These are phyloP conservation scores for Aphodius granarius DNA, from an alignment of 2,888 invertebrate genomes.

Conservation along the genomic window DNA sequence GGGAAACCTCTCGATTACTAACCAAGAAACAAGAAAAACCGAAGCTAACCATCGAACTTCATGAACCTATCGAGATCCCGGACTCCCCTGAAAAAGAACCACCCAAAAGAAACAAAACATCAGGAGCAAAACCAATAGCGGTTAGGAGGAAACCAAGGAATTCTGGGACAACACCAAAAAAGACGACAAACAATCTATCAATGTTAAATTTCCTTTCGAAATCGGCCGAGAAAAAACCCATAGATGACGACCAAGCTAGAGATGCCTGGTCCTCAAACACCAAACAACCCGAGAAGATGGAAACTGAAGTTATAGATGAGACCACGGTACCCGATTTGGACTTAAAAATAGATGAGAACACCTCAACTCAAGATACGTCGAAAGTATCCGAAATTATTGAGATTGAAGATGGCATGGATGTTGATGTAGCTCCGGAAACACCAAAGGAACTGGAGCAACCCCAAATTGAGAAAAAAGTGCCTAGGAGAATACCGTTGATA, in stretches of 20 bases:
- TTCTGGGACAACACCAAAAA: conserved; percentile 1
- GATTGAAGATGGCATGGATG: conserved; percentile 46
- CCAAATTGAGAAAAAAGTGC: conserved; percentile 55
- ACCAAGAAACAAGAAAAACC: conserved; percentile 2
- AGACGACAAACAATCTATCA: conserved; percentile 13
- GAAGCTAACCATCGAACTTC: not conserved
- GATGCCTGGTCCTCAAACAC: conserved; percentile 38
- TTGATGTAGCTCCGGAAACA: not conserved
- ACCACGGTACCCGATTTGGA: conserved; percentile 22
- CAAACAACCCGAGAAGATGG: conserved; percentile 5
- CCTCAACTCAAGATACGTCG: not conserved
- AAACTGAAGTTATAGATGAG: conserved; percentile 7
- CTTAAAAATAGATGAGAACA: conserved; percentile 22
- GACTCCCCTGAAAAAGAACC: conserved; percentile 26
- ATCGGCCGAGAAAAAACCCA: conserved; percentile 7
- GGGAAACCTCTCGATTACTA: not conserved
- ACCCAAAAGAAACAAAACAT: conserved; percentile 22
- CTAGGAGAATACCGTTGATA: conserved; percentile 71
- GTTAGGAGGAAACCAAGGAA: conserved; percentile 24
- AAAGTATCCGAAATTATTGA: not conserved
- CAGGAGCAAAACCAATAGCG: conserved; percentile 2
- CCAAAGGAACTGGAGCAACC: not conserved
- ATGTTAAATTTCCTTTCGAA: conserved; percentile 12
- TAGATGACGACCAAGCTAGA: conserved; percentile 29
- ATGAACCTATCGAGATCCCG: conserved; percentile 18